Percentiles rank a stretch among this genome's conserved stretches.
phyloP scores from a whole-genome alignment of 2,797 vertebrate species.

The Phyllotis vaccarum region DNA sequence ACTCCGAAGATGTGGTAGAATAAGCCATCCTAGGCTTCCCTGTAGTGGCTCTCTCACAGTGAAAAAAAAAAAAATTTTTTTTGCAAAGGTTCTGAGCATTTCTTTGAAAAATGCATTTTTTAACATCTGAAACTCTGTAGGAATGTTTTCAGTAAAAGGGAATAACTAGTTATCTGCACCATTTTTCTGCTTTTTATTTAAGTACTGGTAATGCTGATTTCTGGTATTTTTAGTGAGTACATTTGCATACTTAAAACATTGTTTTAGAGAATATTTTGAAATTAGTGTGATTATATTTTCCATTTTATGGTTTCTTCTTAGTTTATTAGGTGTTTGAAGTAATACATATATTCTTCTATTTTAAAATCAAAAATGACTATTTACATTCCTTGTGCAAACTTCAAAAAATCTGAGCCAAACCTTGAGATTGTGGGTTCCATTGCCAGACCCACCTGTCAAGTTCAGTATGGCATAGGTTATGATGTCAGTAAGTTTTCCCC shows the following conservation, averaged over 20 bases:
- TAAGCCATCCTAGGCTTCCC: slow-evolving; percentile 88
- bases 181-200: slow-evolving; percentile 84
- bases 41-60: slow-evolving; percentile 87
- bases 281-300: slow-evolving; percentile 81
- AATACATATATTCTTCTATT: slow-evolving; percentile 68
- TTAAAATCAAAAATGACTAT: slow-evolving; percentile 72
- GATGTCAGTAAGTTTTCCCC: slow-evolving; percentile 45
- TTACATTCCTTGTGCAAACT: slow-evolving; percentile 75
- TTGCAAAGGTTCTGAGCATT: slow-evolving; percentile 86
- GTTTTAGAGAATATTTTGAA: slow-evolving; percentile 85
- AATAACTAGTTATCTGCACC: slow-evolving; percentile 84
- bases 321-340: slow-evolving; percentile 77
- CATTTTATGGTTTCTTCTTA: slow-evolving; percentile 79
- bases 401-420: slow-evolving; percentile 74
- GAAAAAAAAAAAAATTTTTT: slow-evolving; percentile 66
- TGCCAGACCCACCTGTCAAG: slow-evolving; percentile 61
- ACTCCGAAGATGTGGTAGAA: slow-evolving; percentile 87
- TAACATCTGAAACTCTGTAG: slow-evolving; percentile 84
- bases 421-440: slow-evolving; percentile 60
- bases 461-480: slow-evolving; percentile 71
- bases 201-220: slow-evolving; percentile 86
- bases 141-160: slow-evolving; percentile 85
- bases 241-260: slow-evolving; percentile 79
- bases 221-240: slow-evolving; percentile 84
- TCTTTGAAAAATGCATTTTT: slow-evolving; percentile 87